A percentile compares a stretch with the other conserved stretches of the same genome.
Conservation (phyloP, 2,888 invertebrate species). For the Macrosiphum euphorbiae region DNA sequence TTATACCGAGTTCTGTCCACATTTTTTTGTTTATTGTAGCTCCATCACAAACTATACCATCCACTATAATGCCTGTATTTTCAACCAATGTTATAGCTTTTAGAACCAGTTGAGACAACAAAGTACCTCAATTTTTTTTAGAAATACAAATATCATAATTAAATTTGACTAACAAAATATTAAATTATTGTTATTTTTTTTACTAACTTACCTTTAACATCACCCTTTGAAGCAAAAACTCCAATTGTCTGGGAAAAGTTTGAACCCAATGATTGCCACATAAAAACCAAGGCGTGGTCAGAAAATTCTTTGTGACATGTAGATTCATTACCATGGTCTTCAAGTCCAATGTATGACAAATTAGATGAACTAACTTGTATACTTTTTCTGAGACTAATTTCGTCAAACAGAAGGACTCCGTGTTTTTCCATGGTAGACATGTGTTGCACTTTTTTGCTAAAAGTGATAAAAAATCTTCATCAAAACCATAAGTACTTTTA, state of each 20-base stretch:
- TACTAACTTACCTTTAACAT: conserved; percentile 27
- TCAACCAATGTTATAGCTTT: conserved; percentile 14
- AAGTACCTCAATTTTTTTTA: background rate
- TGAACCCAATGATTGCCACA: conserved; percentile 23
- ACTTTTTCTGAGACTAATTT: conserved; percentile 7
- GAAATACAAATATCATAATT: background rate
- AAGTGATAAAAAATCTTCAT: conserved; percentile 30
- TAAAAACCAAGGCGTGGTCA: background rate
- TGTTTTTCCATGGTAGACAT: conserved; percentile 20
- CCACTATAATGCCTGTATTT: background rate
- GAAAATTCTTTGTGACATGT: background rate
- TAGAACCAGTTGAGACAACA: conserved; percentile 5
- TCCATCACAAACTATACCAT: conserved; percentile 27
- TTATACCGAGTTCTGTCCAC: background rate
- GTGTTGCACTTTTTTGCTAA: conserved; percentile 25
- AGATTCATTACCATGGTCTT: background rate
- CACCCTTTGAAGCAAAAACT: background rate
- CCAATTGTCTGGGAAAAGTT: conserved; percentile 10
- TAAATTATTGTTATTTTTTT: background rate
- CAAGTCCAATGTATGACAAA: background rate
- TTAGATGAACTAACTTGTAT: background rate
- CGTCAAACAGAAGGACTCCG: conserved; percentile 13
- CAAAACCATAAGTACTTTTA: conserved; percentile 37
- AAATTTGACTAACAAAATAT: too few species aligned
- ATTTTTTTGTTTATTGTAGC: background rate